Percentiles rank a stretch among this genome's conserved stretches.
Evolutionary conservation across 2,888 invertebrate species (phyloP).

Genomic region (Venusia cambrica): DNA sequence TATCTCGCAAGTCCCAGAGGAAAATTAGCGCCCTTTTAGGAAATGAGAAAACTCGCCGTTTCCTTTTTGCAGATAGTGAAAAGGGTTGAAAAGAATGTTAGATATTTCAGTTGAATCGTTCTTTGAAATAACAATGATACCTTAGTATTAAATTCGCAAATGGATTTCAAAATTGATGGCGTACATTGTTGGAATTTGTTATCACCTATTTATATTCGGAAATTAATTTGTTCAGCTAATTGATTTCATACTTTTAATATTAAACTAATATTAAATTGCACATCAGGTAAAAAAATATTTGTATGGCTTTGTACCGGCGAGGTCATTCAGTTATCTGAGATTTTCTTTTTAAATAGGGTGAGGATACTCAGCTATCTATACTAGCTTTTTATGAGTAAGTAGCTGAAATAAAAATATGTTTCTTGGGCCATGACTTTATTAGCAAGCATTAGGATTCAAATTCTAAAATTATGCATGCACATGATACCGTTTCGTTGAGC

Average conservation of each 20-base stretch:
- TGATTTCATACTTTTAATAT: too few relatives aligned
- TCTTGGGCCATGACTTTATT: conserved; percentile 15
- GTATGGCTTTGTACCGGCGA: too few relatives aligned
- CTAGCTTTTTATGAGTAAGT: conserved; percentile 2
- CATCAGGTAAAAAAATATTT: too few relatives aligned
- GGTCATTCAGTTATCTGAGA: too few relatives aligned
- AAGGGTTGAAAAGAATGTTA: conserved; percentile 31
- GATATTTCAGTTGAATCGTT: conserved; percentile 23
- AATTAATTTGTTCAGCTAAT: too few relatives aligned
- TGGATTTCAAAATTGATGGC: conserved; percentile 12
- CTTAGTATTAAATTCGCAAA: conserved; percentile 9
- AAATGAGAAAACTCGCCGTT: conserved; percentile 38
- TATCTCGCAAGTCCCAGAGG: conserved; percentile 31
- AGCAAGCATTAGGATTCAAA: conserved; percentile 20
- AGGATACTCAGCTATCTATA: too few relatives aligned
- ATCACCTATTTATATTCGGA: too few relatives aligned
- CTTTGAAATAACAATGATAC: conserved; percentile 11
- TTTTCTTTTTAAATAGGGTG: too few relatives aligned
- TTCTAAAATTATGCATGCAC: conserved; percentile 22
- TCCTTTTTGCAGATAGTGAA: conserved; percentile 33
- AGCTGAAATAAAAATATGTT: conserved; percentile 7
- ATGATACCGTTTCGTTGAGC: conserved; percentile 20
- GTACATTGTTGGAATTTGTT: too few relatives aligned
- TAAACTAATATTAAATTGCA: too few relatives aligned
- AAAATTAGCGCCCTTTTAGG: conserved; percentile 42